Percentiles rank a stretch among this genome's conserved stretches.
phyloP scores from a whole-genome alignment of 1,140 invertebrate species.

The Musca vetustissima region DNA sequence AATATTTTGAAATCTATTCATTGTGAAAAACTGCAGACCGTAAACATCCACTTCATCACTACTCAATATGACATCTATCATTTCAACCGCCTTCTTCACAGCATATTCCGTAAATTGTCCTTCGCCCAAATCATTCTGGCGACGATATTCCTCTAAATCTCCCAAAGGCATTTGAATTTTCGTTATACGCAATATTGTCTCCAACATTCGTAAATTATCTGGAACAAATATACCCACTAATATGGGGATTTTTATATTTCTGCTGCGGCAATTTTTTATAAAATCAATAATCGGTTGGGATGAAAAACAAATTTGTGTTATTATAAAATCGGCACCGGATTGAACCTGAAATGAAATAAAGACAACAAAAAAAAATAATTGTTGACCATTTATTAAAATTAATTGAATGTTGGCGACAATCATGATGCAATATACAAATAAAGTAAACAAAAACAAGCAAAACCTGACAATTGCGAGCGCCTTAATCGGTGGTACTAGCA shows the following conservation, averaged over 20 bases:
- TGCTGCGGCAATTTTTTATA: slow-evolving; percentile 64
- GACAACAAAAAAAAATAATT: slow-evolving; percentile 8
- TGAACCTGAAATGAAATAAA: slow-evolving; percentile 62
- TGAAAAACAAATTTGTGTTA: slow-evolving; percentile 76
- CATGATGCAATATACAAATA: neutral
- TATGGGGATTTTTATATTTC: slow-evolving; percentile 73
- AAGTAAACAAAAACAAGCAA: too few relatives aligned
- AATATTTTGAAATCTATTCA: slow-evolving; percentile 26
- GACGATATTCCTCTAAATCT: neutral
- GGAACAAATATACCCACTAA: slow-evolving; percentile 65
- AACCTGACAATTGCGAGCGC: too few relatives aligned
- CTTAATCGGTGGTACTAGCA: too few relatives aligned
- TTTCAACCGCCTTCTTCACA: slow-evolving; percentile 18
- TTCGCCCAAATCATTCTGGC: slow-evolving; percentile 1
- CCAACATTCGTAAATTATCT: slow-evolving; percentile 25
- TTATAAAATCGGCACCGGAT: slow-evolving; percentile 76
- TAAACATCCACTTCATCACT: slow-evolving; percentile 28
- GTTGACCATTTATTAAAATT: neutral
- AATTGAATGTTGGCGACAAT: neutral
- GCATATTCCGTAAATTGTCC: slow-evolving; percentile 10
- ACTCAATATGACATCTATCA: slow-evolving; percentile 13
- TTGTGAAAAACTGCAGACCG: slow-evolving; percentile 30
- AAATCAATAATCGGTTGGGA: slow-evolving; percentile 66
- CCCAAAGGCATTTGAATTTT: neutral
- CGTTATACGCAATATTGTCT: slow-evolving; percentile 21